A percentile compares a stretch with the other conserved stretches of the same genome.
These are phyloP conservation scores for Bathynomus jamesi DNA, from an alignment of 1,140 invertebrate species.

Conservation along the genomic window DNA sequence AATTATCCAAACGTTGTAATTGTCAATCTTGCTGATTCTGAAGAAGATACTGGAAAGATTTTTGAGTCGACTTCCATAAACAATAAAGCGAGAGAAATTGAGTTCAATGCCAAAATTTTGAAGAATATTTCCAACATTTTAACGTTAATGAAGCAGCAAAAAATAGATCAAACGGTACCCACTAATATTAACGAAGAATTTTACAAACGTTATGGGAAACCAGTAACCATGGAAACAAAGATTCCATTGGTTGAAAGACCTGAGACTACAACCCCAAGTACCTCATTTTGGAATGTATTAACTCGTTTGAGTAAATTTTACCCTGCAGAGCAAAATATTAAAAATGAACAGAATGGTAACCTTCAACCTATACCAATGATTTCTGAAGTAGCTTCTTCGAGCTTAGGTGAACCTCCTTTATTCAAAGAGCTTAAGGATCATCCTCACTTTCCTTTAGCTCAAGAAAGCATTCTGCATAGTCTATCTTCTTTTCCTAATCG, in stretches of 20 bases:
- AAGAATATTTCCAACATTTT: not conserved
- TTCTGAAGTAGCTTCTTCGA: too few relatives aligned
- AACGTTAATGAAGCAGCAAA: not conserved
- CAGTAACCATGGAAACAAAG: too few relatives aligned
- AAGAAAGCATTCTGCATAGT: not conserved
- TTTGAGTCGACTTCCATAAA: too few relatives aligned
- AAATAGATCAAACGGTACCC: too few relatives aligned
- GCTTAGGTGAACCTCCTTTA: too few relatives aligned
- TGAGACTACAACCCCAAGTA: not conserved
- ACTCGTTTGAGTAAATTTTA: not conserved
- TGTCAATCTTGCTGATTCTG: conserved; percentile 18
- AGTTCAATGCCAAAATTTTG: not conserved
- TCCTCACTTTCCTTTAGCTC: not conserved
- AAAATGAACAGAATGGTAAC: not conserved
- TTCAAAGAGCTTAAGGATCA: too few relatives aligned
- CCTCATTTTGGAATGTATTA: not conserved
- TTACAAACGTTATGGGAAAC: too few relatives aligned
- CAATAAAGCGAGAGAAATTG: too few relatives aligned
- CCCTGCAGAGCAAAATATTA: too few relatives aligned
- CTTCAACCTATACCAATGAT: not conserved
- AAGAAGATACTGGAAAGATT: not conserved
- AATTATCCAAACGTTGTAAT: conserved; percentile 36
- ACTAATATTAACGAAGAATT: not conserved
- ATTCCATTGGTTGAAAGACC: too few relatives aligned
- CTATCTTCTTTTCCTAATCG: not conserved